Evolutionary conservation across 2,888 invertebrate genomes (phyloP).

Genomic region (Sesia bembeciformis): DNA sequence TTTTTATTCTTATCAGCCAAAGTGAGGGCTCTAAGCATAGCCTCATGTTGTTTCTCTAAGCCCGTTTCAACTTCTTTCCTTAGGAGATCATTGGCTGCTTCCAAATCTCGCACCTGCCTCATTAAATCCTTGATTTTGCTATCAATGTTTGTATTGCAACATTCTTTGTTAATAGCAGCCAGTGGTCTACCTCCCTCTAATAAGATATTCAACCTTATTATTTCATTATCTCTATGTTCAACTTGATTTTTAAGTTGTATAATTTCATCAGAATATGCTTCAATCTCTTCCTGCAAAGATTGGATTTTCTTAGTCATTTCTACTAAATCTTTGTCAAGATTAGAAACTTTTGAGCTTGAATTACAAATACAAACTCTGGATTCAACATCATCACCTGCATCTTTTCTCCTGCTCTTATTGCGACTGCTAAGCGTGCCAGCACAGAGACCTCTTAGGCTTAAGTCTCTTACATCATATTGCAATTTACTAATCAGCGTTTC

Average conservation of each 20-base stretch:
- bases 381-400: constrained; percentile 21
- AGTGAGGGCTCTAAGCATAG: constrained; percentile 83
- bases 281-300: constrained; percentile 55
- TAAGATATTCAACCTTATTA: constrained; percentile 78
- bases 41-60: constrained; percentile 83
- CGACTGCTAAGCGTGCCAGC: constrained; percentile 60
- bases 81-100: constrained; percentile 69
- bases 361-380: constrained; percentile 42
- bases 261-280: constrained; percentile 50
- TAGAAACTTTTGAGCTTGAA: constrained; percentile 26
- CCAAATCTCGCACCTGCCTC: constrained; percentile 75
- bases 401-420: constrained; percentile 50
- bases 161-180: constrained; percentile 77
- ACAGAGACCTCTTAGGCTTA: constrained; percentile 60
- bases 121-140: constrained; percentile 72
- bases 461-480: constrained; percentile 56
- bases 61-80: constrained; percentile 68
- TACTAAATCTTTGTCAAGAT: constrained; percentile 52
- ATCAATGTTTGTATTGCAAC: constrained; percentile 75
- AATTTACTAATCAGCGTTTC: constrained; percentile 53
- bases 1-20: constrained; percentile 83
- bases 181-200: constrained; percentile 82
- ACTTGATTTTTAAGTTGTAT: constrained; percentile 49
- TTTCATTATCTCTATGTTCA: constrained; percentile 79
- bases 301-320: constrained; percentile 59